phyloP scores from a whole-genome alignment of 2,797 vertebrate species.

The Darevskia mixta region DNA sequence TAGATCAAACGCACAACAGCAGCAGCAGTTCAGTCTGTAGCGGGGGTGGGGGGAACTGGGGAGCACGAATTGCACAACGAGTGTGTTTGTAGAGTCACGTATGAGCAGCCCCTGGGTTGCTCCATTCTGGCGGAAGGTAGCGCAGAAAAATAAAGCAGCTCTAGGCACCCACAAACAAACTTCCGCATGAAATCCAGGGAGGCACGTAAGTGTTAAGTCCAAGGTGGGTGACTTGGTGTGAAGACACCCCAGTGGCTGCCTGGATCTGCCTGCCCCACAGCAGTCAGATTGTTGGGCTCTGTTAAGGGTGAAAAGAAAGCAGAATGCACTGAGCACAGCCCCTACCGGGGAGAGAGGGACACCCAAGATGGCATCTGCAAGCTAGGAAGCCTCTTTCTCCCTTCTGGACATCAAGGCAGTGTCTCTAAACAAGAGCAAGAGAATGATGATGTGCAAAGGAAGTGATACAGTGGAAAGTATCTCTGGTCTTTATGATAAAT shows the following conservation, averaged over 20 bases:
- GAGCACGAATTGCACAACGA: not conserved
- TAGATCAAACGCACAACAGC: conserved; percentile 38
- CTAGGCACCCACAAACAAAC: not conserved
- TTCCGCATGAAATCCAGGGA: no score
- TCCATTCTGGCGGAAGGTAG: conserved; percentile 12
- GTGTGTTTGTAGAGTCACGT: not conserved
- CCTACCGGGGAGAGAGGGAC: not conserved
- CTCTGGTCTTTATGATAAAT: no score
- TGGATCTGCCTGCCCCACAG: not conserved
- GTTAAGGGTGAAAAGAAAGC: not conserved
- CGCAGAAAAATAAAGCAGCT: conserved; percentile 26
- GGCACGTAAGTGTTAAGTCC: no score
- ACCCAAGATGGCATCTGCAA: no score
- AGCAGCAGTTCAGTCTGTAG: conserved; percentile 9
- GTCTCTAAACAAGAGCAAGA: no score
- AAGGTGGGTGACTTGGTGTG: not conserved
- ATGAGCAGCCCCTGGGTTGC: no score
- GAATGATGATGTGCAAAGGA: not conserved
- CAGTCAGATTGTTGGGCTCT: not conserved
- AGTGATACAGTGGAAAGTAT: no score
- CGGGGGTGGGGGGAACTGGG: not conserved
- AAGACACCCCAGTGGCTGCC: not conserved
- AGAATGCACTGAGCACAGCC: not conserved
- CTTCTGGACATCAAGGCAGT: not conserved
- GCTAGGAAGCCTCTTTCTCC: not conserved